A percentile compares a stretch with the other conserved stretches of the same genome.
These are phyloP conservation scores for Budorcas taxicolor DNA, from an alignment of 2,113 vertebrate species.

Conservation along the genomic window DNA sequence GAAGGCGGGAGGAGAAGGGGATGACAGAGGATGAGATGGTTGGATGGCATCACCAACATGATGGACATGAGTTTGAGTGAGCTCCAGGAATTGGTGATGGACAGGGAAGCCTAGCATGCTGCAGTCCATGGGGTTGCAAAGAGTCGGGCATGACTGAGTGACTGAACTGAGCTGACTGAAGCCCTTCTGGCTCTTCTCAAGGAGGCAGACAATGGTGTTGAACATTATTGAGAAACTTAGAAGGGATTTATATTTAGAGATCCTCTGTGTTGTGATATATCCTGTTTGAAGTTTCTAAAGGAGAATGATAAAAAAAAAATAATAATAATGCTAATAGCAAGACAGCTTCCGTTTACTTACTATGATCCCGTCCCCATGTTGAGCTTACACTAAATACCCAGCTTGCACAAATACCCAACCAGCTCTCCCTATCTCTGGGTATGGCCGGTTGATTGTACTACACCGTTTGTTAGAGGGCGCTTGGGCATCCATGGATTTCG, in stretches of 20 bases:
- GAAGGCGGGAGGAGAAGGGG: neutral
- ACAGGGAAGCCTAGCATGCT: neutral
- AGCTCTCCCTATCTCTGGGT: neutral
- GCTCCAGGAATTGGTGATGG: neutral
- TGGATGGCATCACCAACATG: neutral
- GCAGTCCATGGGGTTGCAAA: neutral
- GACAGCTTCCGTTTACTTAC: neutral
- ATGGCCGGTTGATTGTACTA: neutral
- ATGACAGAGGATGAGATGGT: neutral
- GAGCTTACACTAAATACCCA: neutral
- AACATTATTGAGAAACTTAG: neutral
- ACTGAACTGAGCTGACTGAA: neutral
- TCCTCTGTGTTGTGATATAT: neutral
- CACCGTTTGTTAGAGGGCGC: accelerated
- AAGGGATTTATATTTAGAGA: neutral
- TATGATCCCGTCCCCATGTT: neutral
- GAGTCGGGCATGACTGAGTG: neutral
- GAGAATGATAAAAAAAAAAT: neutral
- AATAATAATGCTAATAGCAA: neutral
- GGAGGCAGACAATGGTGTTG: neutral
- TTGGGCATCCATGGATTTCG: neutral
- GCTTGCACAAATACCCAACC: neutral
- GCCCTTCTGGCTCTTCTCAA: neutral
- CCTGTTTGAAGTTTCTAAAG: neutral
- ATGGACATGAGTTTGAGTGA: neutral